These are phyloP conservation scores for Oreochromis niloticus DNA, from an alignment of 2,113 vertebrate species.

Conservation along the genomic window DNA sequence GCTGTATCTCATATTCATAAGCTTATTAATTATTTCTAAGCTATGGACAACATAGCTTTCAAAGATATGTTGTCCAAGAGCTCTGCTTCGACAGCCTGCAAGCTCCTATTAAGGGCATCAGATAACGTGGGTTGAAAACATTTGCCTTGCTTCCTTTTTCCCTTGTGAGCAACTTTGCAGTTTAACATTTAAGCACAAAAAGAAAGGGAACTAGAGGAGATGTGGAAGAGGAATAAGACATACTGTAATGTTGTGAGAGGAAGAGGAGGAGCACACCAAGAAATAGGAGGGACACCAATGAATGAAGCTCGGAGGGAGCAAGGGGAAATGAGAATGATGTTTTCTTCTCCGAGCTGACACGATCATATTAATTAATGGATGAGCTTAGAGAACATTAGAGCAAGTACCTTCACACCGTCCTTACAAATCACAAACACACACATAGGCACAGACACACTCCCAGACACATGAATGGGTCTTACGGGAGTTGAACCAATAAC, in stretches of 20 bases:
- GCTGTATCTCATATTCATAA: slow-evolving; percentile 30
- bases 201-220: background rate
- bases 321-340: slow-evolving; percentile 31
- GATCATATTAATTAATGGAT: slow-evolving; percentile 60
- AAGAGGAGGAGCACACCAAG: background rate
- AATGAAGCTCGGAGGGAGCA: background rate
- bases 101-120: background rate
- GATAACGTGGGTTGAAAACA: background rate
- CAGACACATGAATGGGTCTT: slow-evolving; percentile 44
- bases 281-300: background rate
- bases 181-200: background rate
- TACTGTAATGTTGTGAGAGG: background rate
- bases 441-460: background rate
- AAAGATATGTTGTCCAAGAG: background rate
- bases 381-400: slow-evolving; percentile 42
- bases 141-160: background rate
- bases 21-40: slow-evolving; percentile 48
- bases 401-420: slow-evolving; percentile 3
- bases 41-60: background rate
- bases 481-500: slow-evolving; percentile 68
- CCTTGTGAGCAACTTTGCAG: background rate
- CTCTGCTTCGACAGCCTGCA: background rate
- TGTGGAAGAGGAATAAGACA: background rate
- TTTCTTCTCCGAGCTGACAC: slow-evolving; percentile 55
- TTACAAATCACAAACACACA: background rate